A percentile compares a stretch with the other conserved stretches of the same genome.
phyloP scores from a whole-genome alignment of 2,113 vertebrate genomes.

The Lycaon pictus region DNA sequence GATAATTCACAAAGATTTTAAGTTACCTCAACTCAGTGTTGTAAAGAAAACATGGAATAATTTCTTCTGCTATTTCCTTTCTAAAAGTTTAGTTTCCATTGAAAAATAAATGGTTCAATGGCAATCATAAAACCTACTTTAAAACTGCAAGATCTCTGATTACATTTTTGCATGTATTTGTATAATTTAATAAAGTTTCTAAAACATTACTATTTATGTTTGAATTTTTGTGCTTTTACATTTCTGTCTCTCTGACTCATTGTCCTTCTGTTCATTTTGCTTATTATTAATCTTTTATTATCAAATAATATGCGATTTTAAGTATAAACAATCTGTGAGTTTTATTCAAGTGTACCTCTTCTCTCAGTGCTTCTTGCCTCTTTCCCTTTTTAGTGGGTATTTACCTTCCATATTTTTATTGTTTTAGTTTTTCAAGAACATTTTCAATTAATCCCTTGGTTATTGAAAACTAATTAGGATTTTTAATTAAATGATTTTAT shows the following conservation, averaged over 20 bases:
- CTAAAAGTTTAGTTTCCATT: not conserved
- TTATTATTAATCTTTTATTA: not conserved
- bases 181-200: not conserved
- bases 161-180: not conserved
- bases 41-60: not conserved
- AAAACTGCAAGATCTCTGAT: not conserved
- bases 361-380: not conserved
- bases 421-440: not conserved
- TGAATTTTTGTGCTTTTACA: not conserved
- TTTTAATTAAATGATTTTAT: not conserved
- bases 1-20: not conserved
- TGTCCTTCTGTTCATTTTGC: not conserved
- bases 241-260: not conserved
- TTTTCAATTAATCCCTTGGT: not conserved
- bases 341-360: not conserved
- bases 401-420: not conserved
- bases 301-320: not conserved
- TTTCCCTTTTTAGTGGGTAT: no score
- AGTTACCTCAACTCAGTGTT: not conserved
- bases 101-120: not conserved
- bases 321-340: not conserved
- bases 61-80: not conserved
- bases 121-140: not conserved
- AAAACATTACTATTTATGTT: not conserved
- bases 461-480: not conserved